phyloP scores from a whole-genome alignment of 2,888 invertebrate species.

The Pyrgus malvae region DNA sequence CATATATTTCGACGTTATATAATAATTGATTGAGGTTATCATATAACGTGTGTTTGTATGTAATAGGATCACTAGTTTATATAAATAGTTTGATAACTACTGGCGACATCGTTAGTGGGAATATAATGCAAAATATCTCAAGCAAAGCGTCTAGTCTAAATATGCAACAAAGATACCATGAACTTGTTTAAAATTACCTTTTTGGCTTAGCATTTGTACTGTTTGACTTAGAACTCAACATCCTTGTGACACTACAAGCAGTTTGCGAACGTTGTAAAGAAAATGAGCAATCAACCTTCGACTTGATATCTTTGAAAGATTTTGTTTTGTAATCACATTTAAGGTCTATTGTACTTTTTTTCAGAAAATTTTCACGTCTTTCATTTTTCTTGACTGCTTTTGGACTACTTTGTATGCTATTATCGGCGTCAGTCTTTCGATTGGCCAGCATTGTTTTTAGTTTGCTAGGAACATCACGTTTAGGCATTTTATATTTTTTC shows the following conservation, averaged over 20 bases:
- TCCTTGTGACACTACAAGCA: slow-evolving; percentile 72
- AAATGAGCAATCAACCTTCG: slow-evolving; percentile 86
- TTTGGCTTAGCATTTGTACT: slow-evolving; percentile 72
- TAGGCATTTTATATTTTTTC: slow-evolving; percentile 90
- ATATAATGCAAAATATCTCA: too few relatives aligned
- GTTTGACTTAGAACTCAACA: slow-evolving; percentile 70
- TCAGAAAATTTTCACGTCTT: slow-evolving; percentile 85
- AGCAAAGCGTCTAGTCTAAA: too few relatives aligned
- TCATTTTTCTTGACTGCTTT: slow-evolving; percentile 83
- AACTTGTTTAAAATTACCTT: slow-evolving; percentile 51
- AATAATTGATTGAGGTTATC: too few relatives aligned
- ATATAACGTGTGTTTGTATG: too few relatives aligned
- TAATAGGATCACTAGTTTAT: too few relatives aligned
- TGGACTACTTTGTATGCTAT: slow-evolving; percentile 81
- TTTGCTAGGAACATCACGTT: slow-evolving; percentile 89
- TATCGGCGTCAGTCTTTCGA: slow-evolving; percentile 75
- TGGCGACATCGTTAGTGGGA: too few relatives aligned
- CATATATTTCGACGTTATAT: too few relatives aligned
- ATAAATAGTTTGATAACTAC: too few relatives aligned
- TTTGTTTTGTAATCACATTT: slow-evolving; percentile 87
- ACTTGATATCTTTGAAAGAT: slow-evolving; percentile 93
- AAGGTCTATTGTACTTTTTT: slow-evolving; percentile 85
- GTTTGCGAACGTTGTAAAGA: slow-evolving; percentile 76
- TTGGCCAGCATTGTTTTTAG: slow-evolving; percentile 87
- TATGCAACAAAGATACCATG: neutral